A percentile compares a stretch with the other conserved stretches of the same genome.
These are phyloP conservation scores for Drosophila longiperda DNA, from an alignment of 2,888 invertebrate species.

Conservation along the genomic window DNA sequence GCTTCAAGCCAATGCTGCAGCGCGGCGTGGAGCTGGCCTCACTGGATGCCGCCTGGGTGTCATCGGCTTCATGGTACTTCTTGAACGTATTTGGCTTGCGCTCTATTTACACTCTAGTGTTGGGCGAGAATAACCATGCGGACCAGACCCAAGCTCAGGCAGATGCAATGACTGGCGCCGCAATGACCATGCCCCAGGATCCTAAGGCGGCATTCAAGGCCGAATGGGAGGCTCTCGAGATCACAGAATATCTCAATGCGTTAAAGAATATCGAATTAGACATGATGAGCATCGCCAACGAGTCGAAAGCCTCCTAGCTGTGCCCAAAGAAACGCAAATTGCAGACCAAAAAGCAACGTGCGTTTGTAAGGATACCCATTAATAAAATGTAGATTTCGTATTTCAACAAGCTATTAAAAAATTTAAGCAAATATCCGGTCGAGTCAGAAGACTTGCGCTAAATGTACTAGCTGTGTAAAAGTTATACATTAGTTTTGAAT, in stretches of 20 bases:
- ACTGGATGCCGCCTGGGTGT: slow-evolving; percentile 99
- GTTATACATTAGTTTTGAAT: slow-evolving; percentile 30
- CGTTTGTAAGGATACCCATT: slow-evolving; percentile 26
- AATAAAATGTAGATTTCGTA: slow-evolving; percentile 47
- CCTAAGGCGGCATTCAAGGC: slow-evolving; percentile 99
- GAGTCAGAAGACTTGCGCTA: slow-evolving; percentile 35
- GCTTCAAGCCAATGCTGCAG: slow-evolving; percentile 99
- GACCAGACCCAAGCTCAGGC: slow-evolving; percentile 98
- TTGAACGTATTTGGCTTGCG: slow-evolving; percentile 99
- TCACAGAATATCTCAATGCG: slow-evolving; percentile 97
- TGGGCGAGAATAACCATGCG: slow-evolving; percentile 99
- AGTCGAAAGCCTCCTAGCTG: slow-evolving; percentile 29
- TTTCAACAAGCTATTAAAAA: not conserved
- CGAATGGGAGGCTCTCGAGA: slow-evolving; percentile 99
- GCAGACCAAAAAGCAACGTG: slow-evolving; percentile 7
- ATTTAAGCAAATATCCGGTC: too few species aligned
- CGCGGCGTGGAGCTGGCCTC: slow-evolving; percentile 97
- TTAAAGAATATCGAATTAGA: slow-evolving; percentile 92
- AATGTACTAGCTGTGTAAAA: slow-evolving; percentile 41
- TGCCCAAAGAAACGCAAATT: slow-evolving; percentile 22
- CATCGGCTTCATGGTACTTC: slow-evolving; percentile 99
- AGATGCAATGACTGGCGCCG: slow-evolving; percentile 99
- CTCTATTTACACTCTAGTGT: slow-evolving; percentile 98
- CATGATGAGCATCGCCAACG: slow-evolving; percentile 84
- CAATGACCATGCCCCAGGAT: slow-evolving; percentile 98